Base-by-base conservation (phyloP, 53 echinoderm and acorn worm genomes). In the Antedon mediterranea region DNA sequence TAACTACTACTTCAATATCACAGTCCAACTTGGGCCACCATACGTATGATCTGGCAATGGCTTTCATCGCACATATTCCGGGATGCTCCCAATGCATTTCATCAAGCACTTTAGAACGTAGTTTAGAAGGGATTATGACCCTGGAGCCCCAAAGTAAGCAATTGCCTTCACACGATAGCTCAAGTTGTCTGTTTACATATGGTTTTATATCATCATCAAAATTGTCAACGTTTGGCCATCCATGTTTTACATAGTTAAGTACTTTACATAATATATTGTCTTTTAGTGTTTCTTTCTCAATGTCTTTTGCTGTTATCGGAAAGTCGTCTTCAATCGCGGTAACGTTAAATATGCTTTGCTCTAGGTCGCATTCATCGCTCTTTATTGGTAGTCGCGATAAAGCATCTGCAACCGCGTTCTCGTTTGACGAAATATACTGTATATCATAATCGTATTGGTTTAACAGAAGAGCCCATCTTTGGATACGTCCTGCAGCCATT, bases 231-330 rank as follows among this genome's bases (percentile, higher is more conserved):
- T 57, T 57, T 57, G 57, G 57, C 7, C 2, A 57, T 57, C 57
- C 57, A 57, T 57, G 23, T 57, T 57, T 57, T 20, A 18, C 23
- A 57, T 57, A 57, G 23, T 57, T 57, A 8, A 57, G 57, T 57
- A 57, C 57, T 57, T 57, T 57, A 57, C 57, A 78, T 43, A 57
- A 57, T 23, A 57, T 26, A 11, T 1, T 5, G 11, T 34, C 77
- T 15, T 32, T 82, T 26, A 72, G 76, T 30, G 82, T 82, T 32
- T 77, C 79, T 73, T 32, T 29, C 30, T 74, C 78, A 84, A 88
- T 88, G 31, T 84, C 84, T 75, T 74, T 31, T 78, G 78, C 85
- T 28, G 88, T 85, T 18, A 88, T 82, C 33, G 89, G 85, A 75
- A 85, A 82, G 71, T 74, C 73, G 71, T 76, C 82, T 79, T 89